Evolutionary conservation across 2,797 vertebrate genomes (phyloP).

Genomic region (Neosilurus mollespiculum): DNA sequence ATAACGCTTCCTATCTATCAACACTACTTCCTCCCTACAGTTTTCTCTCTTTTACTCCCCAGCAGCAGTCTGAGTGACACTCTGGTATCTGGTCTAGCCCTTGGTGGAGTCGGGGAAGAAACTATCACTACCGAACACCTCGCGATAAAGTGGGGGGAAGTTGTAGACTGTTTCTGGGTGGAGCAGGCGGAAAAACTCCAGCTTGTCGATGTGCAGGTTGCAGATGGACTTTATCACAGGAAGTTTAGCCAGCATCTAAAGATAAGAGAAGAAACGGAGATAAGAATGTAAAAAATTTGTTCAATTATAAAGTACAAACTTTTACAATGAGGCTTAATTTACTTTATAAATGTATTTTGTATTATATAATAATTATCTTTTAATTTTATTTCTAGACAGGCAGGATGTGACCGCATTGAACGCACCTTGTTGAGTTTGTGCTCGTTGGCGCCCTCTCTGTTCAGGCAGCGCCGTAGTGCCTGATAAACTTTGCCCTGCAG

Average conservation of each 20-base stretch:
- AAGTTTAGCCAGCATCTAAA: conserved; percentile 87
- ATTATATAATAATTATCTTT: neutral
- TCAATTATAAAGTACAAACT: neutral
- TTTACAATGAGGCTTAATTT: no score
- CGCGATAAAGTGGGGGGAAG: conserved; percentile 87
- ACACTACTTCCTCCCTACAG: conserved; percentile 50
- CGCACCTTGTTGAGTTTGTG: conserved; percentile 87
- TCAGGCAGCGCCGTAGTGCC: conserved; percentile 83
- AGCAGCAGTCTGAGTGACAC: conserved; percentile 40
- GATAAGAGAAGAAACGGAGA: neutral
- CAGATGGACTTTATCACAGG: conserved; percentile 89
- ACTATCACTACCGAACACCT: conserved; percentile 88
- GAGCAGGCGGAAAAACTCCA: conserved; percentile 88
- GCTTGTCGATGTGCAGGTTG: conserved; percentile 89
- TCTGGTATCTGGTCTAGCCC: conserved; percentile 69
- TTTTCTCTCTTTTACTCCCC: conserved; percentile 30
- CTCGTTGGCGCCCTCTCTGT: conserved; percentile 78
- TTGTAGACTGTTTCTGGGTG: conserved; percentile 84
- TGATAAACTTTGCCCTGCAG: conserved; percentile 87
- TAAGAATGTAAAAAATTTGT: neutral
- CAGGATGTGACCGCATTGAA: neutral
- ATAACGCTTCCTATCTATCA: conserved; percentile 61
- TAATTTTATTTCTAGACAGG: neutral
- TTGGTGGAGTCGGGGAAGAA: conserved; percentile 83
- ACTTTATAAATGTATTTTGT: no score